phyloP scores from a whole-genome alignment of 2,888 invertebrate genomes.

The Amphipoea oculea region DNA sequence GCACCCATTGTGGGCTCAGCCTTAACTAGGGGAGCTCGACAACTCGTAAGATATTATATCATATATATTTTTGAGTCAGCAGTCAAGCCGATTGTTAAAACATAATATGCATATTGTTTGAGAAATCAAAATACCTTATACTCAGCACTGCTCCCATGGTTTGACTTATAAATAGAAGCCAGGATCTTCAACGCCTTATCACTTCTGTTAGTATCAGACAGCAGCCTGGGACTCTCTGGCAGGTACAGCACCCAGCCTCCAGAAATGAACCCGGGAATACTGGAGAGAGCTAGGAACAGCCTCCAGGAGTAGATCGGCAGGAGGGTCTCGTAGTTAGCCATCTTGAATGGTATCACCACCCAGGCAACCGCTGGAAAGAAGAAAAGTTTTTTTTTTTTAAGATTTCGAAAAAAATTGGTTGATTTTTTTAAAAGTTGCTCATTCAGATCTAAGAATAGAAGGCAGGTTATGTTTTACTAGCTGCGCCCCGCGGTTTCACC shows the following conservation, averaged over 20 bases:
- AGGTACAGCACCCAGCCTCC: constrained; percentile 90
- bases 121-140: constrained; percentile 86
- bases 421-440: background rate
- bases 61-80: background rate
- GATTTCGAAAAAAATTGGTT: too few species aligned
- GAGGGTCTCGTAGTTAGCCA: constrained; percentile 72
- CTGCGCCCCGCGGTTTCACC: too few species aligned
- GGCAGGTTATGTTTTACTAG: background rate
- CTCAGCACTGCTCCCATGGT: constrained; percentile 85
- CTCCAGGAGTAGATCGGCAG: constrained; percentile 93
- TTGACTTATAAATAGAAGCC: constrained; percentile 88
- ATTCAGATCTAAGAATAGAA: background rate
- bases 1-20: background rate
- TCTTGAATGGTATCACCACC: constrained; percentile 91
- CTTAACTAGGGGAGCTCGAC: background rate
- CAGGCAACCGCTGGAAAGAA: constrained; percentile 91
- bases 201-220: constrained; percentile 90
- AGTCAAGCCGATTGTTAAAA: background rate
- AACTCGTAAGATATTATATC: background rate
- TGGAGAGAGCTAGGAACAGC: constrained; percentile 91
- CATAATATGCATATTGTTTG: background rate
- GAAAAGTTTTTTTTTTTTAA: background rate
- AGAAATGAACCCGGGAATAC: constrained; percentile 91
- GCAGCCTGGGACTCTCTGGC: constrained; percentile 93
- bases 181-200: constrained; percentile 91